Evolutionary conservation across 2,113 vertebrate genomes (phyloP), one percentile per base, ranked within the genome.

Genomic region (Prionailurus bengalensis): DNA sequence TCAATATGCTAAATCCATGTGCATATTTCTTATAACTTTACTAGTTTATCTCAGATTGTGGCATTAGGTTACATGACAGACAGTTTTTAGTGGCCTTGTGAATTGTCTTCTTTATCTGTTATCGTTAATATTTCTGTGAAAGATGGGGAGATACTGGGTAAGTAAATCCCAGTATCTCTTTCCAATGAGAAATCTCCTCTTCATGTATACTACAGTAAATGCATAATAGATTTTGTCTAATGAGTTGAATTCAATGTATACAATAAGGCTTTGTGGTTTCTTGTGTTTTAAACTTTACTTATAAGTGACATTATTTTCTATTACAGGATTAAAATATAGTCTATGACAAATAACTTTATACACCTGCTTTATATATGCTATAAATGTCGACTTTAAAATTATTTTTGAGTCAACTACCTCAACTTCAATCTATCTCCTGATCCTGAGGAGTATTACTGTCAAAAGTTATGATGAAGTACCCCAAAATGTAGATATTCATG

Each of bases 311-410:
- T 88, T 92, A 53, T 79, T 93, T 97, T 97, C 82, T 82, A 70
- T 91, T 82, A 85, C 4, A n/a, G 66, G 48, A 91, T 89, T 97
- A 93, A 97, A 97, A 89, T 89, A 84, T 55, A 39, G 65, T 61
- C 36, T n/a, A 2, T 97, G 89, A 94, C 76, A 97, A 97, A 94
- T 91, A 95, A 66, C 53, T 93, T 74, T 48, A 48, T 85, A 91
- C 86, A 15, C 33, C 86, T 96, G 71, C 82, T 96, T 95, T 86
- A 31, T 89, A 10, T 86, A 63, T 81, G 42, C 55, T 84, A 48
- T 82, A 97, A 93, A 96, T 71, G 79, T 96, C 90, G 93, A 85
- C 4, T 12, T 98, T 89, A 97, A 96, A 96, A 95, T 96, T 93
- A 79, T 65, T 96, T 42, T 81, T 78, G 1, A 3, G 51, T 4